Percentiles rank a stretch among this genome's conserved stretches.
phyloP scores from a whole-genome alignment of 64 coral and sea anemone genomes.

The Hydrozoanthus tunicans region DNA sequence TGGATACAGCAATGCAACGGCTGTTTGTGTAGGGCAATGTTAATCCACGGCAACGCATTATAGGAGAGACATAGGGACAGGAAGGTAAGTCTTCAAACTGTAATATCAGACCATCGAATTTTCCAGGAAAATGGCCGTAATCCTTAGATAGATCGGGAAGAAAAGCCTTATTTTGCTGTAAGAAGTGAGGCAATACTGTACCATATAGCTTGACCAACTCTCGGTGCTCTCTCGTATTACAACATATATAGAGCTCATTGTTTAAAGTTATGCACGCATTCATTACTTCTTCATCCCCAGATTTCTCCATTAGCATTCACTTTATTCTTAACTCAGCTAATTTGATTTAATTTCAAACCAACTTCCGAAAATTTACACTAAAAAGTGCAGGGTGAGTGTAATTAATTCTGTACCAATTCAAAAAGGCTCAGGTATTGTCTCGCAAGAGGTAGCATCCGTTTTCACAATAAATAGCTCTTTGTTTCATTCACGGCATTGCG shows the following conservation, averaged over 20 bases:
- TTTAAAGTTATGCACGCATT: not conserved
- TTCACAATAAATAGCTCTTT: conserved; percentile 48
- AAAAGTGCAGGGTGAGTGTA: not conserved
- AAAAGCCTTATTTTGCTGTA: not conserved
- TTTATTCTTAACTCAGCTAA: not conserved
- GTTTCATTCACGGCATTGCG: conserved; percentile 12
- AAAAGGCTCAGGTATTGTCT: conserved; percentile 35
- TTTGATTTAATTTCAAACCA: not conserved
- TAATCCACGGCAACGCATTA: not conserved
- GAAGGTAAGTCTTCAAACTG: not conserved
- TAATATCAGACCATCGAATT: not conserved
- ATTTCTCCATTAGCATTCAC: not conserved
- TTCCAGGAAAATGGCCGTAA: not conserved
- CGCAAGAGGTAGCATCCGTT: not conserved
- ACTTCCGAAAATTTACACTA: not conserved
- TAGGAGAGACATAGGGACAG: not conserved
- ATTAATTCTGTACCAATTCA: not conserved
- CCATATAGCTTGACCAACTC: not conserved
- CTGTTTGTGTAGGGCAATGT: not conserved
- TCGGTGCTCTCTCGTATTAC: conserved; percentile 58
- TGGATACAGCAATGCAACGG: not conserved
- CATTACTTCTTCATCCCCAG: not conserved
- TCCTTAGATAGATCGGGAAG: not conserved
- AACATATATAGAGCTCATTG: conserved; percentile 26
- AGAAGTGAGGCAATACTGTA: not conserved